Conservation (phyloP, 1,140 invertebrate species). For the Drosophila trapezifrons region DNA sequence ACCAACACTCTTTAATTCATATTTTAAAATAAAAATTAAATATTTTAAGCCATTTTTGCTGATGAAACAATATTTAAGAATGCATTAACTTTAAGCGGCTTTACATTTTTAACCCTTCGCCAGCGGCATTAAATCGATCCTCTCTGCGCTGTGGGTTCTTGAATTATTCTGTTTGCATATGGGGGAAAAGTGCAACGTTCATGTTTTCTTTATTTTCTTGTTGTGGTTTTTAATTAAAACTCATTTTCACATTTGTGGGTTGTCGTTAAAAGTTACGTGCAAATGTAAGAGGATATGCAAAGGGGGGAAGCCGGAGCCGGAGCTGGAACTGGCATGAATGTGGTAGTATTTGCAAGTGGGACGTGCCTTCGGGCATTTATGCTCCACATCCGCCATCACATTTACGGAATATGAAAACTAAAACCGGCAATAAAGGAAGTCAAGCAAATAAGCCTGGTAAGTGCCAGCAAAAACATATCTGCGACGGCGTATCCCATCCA, state of each 20-base stretch:
- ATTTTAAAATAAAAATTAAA: no score
- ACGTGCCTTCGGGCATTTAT: conserved; percentile 36
- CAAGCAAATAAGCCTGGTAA: conserved; percentile 1
- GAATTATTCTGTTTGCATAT: conserved; percentile 33
- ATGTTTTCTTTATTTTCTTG: conserved; percentile 36
- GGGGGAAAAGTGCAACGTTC: conserved; percentile 22
- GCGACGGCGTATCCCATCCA: neutral
- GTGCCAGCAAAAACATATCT: neutral
- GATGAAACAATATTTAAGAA: conserved; percentile 20
- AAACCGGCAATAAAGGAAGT: conserved; percentile 9
- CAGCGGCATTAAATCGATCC: conserved; percentile 32
- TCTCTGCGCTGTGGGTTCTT: neutral
- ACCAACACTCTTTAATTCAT: no score
- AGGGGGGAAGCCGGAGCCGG: neutral
- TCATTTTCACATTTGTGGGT: conserved; percentile 55
- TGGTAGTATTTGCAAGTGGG: neutral
- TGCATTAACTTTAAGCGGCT: conserved; percentile 29
- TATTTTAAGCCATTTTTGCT: no score
- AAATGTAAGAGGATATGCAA: conserved; percentile 9
- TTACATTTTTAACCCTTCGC: conserved; percentile 10
- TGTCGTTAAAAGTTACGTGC: conserved; percentile 35
- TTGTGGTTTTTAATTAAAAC: conserved; percentile 53
- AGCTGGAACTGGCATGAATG: neutral
- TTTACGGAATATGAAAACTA: conserved; percentile 28
- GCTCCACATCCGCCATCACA: conserved; percentile 3